phyloP scores from a whole-genome alignment of 2,113 vertebrate species.

The Oryzias curvinotus region DNA sequence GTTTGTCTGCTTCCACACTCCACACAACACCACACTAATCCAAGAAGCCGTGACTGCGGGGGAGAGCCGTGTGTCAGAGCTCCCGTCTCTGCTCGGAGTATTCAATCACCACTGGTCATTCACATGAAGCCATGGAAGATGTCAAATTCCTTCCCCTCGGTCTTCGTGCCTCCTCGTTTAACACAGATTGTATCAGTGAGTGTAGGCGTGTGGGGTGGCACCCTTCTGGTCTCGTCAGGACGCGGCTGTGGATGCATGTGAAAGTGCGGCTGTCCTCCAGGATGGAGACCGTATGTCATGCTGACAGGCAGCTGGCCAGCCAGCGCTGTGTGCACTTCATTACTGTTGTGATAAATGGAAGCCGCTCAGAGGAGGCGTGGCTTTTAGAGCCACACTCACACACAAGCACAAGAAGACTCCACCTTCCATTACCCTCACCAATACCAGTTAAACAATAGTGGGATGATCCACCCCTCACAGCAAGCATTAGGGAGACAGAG shows the following conservation, averaged over 20 bases:
- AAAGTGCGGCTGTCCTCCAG: slow-evolving; percentile 56
- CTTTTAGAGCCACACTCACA: slow-evolving; percentile 44
- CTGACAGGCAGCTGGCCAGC: slow-evolving; percentile 64
- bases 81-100: slow-evolving; percentile 36
- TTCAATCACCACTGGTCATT: slow-evolving; percentile 24
- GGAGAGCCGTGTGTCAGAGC: slow-evolving; percentile 24
- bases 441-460: slow-evolving; percentile 53
- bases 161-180: slow-evolving; percentile 34
- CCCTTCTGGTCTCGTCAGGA: slow-evolving; percentile 61
- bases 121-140: slow-evolving; percentile 24
- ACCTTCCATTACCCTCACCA: slow-evolving; percentile 49
- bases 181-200: slow-evolving; percentile 24
- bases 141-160: slow-evolving; percentile 25
- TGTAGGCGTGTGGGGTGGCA: slow-evolving; percentile 47
- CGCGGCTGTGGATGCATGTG: slow-evolving; percentile 38
- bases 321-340: slow-evolving; percentile 72
- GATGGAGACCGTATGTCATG: slow-evolving; percentile 72
- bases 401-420: slow-evolving; percentile 46
- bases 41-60: slow-evolving; percentile 69
- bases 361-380: slow-evolving; percentile 75
- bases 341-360: slow-evolving; percentile 76
- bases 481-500: slow-evolving; percentile 27
- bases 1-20: slow-evolving; percentile 64
- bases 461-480: slow-evolving; percentile 37
- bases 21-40: slow-evolving; percentile 64